Evolutionary conservation across 2,797 vertebrate genomes (phyloP).

Genomic region (Danio jaintianensis): DNA sequence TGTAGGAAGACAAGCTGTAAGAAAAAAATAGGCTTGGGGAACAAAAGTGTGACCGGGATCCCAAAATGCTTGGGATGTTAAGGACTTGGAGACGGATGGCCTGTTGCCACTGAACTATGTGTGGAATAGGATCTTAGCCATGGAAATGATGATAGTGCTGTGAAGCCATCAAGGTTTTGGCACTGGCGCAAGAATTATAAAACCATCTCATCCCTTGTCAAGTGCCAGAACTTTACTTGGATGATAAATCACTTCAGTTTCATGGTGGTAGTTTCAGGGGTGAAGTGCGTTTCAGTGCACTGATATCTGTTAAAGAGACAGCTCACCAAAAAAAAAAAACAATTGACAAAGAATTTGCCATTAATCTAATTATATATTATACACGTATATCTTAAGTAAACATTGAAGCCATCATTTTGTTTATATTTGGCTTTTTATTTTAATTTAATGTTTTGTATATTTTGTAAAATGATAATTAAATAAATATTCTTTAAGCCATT

Average conservation of each 20-base stretch:
- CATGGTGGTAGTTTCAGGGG: conserved; percentile 59
- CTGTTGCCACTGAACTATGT: conserved; percentile 37
- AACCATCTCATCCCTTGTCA: conserved; percentile 57
- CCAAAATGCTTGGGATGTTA: conserved; percentile 38
- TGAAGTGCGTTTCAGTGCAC: conserved; percentile 59
- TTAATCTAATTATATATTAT: too few relatives aligned
- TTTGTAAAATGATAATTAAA: too few relatives aligned
- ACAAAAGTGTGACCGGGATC: conserved; percentile 38
- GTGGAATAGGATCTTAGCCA: conserved; percentile 57
- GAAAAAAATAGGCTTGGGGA: conserved; percentile 50
- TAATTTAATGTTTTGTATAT: too few relatives aligned
- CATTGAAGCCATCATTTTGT: too few relatives aligned
- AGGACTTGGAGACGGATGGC: conserved; percentile 34
- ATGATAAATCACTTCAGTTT: conserved; percentile 76
- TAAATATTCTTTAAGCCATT: too few relatives aligned
- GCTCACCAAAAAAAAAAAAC: too few relatives aligned
- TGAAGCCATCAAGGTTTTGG: conserved; percentile 68
- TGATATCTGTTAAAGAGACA: conserved; percentile 60
- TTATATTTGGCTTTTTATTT: too few relatives aligned
- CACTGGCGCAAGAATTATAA: conserved; percentile 58
- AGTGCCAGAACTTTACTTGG: conserved; percentile 68
- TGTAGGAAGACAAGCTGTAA: conserved; percentile 51
- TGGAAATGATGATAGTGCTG: conserved; percentile 63
- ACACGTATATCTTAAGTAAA: too few relatives aligned
- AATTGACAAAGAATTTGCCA: too few relatives aligned